A percentile compares a stretch with the other conserved stretches of the same genome.
These are phyloP conservation scores for Phaenicophaeus curvirostris DNA, from an alignment of 2,797 vertebrate species.

Conservation along the genomic window DNA sequence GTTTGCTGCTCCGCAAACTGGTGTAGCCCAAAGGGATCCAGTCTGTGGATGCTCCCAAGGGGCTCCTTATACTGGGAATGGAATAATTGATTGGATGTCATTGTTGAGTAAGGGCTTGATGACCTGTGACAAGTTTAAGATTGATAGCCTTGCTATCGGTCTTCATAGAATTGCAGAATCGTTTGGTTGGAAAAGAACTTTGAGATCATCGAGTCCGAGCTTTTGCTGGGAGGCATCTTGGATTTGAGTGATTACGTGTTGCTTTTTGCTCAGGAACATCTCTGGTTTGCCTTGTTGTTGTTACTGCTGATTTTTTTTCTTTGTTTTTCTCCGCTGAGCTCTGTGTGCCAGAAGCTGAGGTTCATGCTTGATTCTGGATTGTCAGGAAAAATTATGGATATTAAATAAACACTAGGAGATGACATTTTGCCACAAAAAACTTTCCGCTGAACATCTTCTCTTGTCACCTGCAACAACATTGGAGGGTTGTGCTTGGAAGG, in stretches of 20 bases:
- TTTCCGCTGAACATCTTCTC: neutral
- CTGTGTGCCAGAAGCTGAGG: neutral
- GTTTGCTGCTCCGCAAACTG: neutral
- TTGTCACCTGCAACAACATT: neutral
- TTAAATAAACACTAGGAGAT: neutral
- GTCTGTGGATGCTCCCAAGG: neutral
- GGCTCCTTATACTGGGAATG: neutral
- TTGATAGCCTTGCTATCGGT: neutral
- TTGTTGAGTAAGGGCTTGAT: neutral
- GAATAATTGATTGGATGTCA: neutral
- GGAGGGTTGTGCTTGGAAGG: neutral
- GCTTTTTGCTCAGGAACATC: neutral
- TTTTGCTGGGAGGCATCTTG: neutral
- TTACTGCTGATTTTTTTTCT: neutral
- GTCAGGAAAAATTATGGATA: neutral
- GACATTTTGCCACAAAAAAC: neutral
- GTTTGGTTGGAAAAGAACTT: no score
- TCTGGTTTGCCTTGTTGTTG: neutral
- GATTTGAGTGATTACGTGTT: neutral
- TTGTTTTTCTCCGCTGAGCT: neutral
- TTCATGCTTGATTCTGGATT: neutral
- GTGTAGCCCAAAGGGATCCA: neutral
- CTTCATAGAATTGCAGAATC: neutral
- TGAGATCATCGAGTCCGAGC: no score
- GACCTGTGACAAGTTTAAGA: neutral